Evolutionary conservation across 1,140 invertebrate species (phyloP).

Genomic region (Vanessa tameamea): DNA sequence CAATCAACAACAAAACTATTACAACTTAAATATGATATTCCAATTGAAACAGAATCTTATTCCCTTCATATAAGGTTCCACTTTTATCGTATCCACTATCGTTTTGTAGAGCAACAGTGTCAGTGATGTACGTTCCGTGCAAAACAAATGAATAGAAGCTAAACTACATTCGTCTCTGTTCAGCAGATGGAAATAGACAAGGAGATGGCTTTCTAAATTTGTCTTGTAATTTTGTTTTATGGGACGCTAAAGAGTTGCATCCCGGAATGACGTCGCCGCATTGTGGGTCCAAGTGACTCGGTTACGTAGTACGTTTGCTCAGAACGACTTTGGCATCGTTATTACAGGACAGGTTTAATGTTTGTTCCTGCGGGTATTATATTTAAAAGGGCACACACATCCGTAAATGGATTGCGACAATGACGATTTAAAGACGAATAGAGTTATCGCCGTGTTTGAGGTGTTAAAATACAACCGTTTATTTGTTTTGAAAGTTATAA

Average conservation of each 20-base stretch:
- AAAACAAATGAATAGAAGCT: slow-evolving; percentile 25
- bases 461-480: neutral
- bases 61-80: neutral
- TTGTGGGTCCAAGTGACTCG: neutral
- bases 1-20: slow-evolving; percentile 34
- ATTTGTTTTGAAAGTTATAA: neutral
- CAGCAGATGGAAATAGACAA: slow-evolving; percentile 6
- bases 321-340: slow-evolving; percentile 15
- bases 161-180: slow-evolving; percentile 19
- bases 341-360: slow-evolving; percentile 14
- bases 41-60: slow-evolving; percentile 6
- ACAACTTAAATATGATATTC: neutral
- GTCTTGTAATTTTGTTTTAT: slow-evolving; percentile 33
- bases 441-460: too few species aligned
- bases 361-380: slow-evolving; percentile 4
- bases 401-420: neutral
- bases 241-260: slow-evolving; percentile 32
- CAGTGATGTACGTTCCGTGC: slow-evolving; percentile 13
- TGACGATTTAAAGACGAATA: neutral
- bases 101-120: slow-evolving; percentile 15
- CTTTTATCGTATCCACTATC: neutral
- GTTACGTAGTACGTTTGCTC: neutral
- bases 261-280: slow-evolving; percentile 12
- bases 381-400: neutral
- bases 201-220: slow-evolving; percentile 30